Evolutionary conservation across 1,140 invertebrate species (phyloP), one percentile per base, ranked within the genome.

Genomic region (Nephotettix cincticeps): DNA sequence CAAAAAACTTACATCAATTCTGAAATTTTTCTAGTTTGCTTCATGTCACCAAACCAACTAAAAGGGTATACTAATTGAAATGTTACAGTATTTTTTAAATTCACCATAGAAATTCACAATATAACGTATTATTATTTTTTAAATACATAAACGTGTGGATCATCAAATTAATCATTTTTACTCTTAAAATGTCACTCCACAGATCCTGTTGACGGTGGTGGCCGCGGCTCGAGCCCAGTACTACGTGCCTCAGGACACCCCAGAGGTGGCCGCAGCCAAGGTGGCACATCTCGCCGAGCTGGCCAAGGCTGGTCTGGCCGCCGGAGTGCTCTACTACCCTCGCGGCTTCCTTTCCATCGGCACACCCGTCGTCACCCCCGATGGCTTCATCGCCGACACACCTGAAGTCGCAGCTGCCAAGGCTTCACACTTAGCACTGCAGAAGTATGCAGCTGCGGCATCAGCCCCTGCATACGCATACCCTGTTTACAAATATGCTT

Each of bases 171-270:
- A n/a, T n/a, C n/a, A n/a, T n/a, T n/a, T n/a, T n/a, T n/a, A n/a
- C n/a, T n/a, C n/a, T n/a, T n/a, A n/a, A n/a, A n/a, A n/a, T n/a
- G n/a, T n/a, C n/a, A n/a, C 14, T 36, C 32, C 32, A 6, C 14
- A 36, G 32, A 36, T 36, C 4, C 32, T 36, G 32, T 14, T 36
- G 32, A 6, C 14, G 32, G 32, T 36, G 79, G 86, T 87, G 3
- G 84, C 84, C 51, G 83, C 82, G 47, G 86, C 86, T 45, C 86
- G 86, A 77, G 84, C 85, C 32, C 32, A 36, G 32, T 14, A 4
- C 32, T 36, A 36, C 23, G 82, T 79, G 1, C 86, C 86, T 23
- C 69, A 65, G 32, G 73, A 75, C 68, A 71, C 73, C 28, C 70
- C 69, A 3, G 74, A 72, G 43, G 73, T 74, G 4, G 75, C 72